Evolutionary conservation across 2,888 invertebrate genomes (phyloP).

Genomic region (Ormyrus nitidulus): DNA sequence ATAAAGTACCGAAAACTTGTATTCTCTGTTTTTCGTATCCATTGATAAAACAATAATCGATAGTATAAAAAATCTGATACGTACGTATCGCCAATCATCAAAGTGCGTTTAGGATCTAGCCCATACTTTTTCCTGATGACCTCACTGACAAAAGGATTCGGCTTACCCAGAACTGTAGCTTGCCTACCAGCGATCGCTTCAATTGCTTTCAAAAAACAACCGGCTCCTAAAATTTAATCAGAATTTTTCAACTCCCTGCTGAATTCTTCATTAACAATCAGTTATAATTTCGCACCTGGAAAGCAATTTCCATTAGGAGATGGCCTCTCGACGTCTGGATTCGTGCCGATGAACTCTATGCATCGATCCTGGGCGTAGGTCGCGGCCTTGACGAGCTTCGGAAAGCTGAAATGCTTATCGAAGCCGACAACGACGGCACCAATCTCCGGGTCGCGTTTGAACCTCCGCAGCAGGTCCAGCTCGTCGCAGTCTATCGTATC

Average conservation of each 20-base stretch:
- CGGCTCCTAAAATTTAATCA: slow-evolving; percentile 80
- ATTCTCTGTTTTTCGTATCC: no score
- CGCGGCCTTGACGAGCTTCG: slow-evolving; percentile 93
- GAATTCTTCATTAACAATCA: no score
- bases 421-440: slow-evolving; percentile 97
- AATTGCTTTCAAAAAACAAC: slow-evolving; percentile 89
- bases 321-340: slow-evolving; percentile 82
- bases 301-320: slow-evolving; percentile 66
- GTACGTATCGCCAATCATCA: slow-evolving; percentile 94
- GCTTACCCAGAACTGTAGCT: slow-evolving; percentile 92
- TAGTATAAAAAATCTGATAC: slow-evolving; percentile 23
- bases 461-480: slow-evolving; percentile 67
- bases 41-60: no score
- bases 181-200: slow-evolving; percentile 87
- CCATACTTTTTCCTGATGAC: slow-evolving; percentile 82
- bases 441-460: slow-evolving; percentile 86
- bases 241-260: neutral
- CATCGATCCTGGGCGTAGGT: slow-evolving; percentile 88
- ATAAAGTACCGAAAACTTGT: neutral
- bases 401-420: slow-evolving; percentile 93
- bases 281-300: slow-evolving; percentile 58
- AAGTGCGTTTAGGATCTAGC: slow-evolving; percentile 86
- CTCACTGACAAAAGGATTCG: slow-evolving; percentile 88
- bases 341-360: slow-evolving; percentile 93
- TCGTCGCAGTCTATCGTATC: slow-evolving; percentile 71